Evolutionary conservation across 2,113 vertebrate species (phyloP), one percentile per base, ranked within the genome.

Genomic region (Malurus alboscapulatus): DNA sequence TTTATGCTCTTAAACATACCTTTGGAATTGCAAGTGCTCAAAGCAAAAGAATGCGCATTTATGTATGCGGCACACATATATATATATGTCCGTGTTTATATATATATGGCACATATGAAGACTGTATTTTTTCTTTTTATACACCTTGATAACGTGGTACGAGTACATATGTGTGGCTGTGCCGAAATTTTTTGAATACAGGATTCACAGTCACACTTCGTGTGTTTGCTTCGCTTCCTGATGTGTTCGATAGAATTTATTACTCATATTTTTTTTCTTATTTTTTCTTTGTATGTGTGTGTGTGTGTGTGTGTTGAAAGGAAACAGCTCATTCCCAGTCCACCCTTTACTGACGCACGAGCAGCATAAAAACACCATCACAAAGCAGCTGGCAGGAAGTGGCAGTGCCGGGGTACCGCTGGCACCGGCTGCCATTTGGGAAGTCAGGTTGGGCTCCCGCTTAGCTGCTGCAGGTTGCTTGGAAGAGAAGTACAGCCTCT

Each of bases 221-320:
- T 11, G 6, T 82, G 74, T 55, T 88, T 88, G 72, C 65, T 91
- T 76, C 6, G 1, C 85, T 88, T 84, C 24, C 47, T 14, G 7
- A 66, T 6, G 7, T 32, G 32, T 54, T 82, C 2, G 13, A 30
- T 36, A 58, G 68, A 67, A 74, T 62, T 69, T 79, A 69, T 69
- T 58, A 73, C 24, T 74, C 27, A 38, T 51, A 6, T 29, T 1
- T 5, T 17, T 55, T 68, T 14, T 6, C 14, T 15, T 5, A 5
- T 38, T 26, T 3, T 16, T 5, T 7, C 0, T 3, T 1, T 20
- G 8, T 58, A 12, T 32, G 9, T 32, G 30, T 54, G 5, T 42
- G 4, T 10, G 8, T 36, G 36, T 36, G 36, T 36, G 36, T 36
- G 66, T 73, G 26, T 71, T 50, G 55, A 14, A 40, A 71, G 80